phyloP scores from a whole-genome alignment of 30 jellyfish, hydroid and myxozoan species.

The Mastigias papua region DNA sequence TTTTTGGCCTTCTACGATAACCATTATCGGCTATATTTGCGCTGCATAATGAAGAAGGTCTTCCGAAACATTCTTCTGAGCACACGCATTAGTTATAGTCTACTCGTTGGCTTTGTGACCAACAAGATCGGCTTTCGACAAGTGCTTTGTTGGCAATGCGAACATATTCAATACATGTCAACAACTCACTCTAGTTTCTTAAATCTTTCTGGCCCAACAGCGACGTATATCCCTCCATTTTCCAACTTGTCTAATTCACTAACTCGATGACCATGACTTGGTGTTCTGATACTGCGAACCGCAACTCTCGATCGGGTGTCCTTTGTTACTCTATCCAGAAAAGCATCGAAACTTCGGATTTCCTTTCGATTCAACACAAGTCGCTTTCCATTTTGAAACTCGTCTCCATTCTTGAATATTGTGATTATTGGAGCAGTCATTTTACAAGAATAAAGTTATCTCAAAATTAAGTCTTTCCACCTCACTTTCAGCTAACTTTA shows the following conservation, averaged over 20 bases:
- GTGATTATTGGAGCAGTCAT: slow-evolving; percentile 86
- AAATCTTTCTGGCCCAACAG: slow-evolving; percentile 91
- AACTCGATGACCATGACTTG: slow-evolving; percentile 89
- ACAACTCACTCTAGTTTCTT: slow-evolving; percentile 81
- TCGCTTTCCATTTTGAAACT: slow-evolving; percentile 75
- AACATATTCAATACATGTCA: too few species aligned
- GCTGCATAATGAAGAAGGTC: too few species aligned
- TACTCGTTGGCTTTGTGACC: too few species aligned
- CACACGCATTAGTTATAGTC: too few species aligned
- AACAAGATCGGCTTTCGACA: too few species aligned
- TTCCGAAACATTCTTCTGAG: too few species aligned
- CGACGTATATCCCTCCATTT: slow-evolving; percentile 95
- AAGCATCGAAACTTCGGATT: slow-evolving; percentile 83
- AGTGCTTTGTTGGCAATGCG: too few species aligned
- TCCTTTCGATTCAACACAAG: slow-evolving; percentile 87
- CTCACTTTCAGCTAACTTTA: slow-evolving; percentile 1
- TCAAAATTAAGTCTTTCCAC: background rate
- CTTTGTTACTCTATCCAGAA: slow-evolving; percentile 90
- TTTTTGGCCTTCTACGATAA: too few species aligned
- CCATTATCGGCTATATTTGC: too few species aligned
- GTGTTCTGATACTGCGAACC: slow-evolving; percentile 88
- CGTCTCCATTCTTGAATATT: slow-evolving; percentile 88
- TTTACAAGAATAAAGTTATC: background rate
- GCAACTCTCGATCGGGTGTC: slow-evolving; percentile 86
- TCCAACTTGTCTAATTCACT: slow-evolving; percentile 71